Percentiles rank a stretch among this genome's conserved stretches.
phyloP scores from a whole-genome alignment of 1,140 invertebrate species.

The Nebria ingens region DNA sequence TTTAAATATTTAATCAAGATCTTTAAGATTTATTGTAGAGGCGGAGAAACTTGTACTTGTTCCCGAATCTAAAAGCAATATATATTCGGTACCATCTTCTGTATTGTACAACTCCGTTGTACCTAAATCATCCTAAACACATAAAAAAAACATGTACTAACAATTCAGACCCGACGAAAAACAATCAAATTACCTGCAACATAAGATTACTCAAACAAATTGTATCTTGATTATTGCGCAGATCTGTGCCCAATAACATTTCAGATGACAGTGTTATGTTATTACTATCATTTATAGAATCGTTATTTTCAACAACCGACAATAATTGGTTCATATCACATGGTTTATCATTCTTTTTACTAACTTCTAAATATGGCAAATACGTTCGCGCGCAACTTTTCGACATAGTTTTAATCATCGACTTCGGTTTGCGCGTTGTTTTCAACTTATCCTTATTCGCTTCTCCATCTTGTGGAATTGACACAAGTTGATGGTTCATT shows the following conservation, averaged over 20 bases:
- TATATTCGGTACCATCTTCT: background rate
- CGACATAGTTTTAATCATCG: background rate
- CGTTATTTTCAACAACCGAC: background rate
- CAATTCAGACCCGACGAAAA: background rate
- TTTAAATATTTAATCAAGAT: constrained; percentile 1
- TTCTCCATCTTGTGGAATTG: no score
- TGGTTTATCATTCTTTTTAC: background rate
- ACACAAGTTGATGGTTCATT: no score
- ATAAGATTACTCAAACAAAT: background rate
- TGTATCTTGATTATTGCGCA: constrained; percentile 14
- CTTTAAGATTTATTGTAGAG: background rate
- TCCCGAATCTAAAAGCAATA: background rate
- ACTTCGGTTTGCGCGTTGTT: background rate
- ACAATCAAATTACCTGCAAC: background rate
- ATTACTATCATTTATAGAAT: background rate
- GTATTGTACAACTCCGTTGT: background rate
- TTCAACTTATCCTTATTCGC: no score
- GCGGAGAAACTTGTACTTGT: background rate
- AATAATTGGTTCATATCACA: background rate
- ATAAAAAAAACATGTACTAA: background rate
- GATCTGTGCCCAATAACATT: constrained; percentile 18
- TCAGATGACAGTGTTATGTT: constrained; percentile 14
- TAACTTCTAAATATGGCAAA: background rate
- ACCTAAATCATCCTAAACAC: background rate
- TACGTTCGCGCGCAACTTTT: background rate